Evolutionary conservation across 2,797 vertebrate genomes (phyloP).

Genomic region (Acanthurus lineatus): DNA sequence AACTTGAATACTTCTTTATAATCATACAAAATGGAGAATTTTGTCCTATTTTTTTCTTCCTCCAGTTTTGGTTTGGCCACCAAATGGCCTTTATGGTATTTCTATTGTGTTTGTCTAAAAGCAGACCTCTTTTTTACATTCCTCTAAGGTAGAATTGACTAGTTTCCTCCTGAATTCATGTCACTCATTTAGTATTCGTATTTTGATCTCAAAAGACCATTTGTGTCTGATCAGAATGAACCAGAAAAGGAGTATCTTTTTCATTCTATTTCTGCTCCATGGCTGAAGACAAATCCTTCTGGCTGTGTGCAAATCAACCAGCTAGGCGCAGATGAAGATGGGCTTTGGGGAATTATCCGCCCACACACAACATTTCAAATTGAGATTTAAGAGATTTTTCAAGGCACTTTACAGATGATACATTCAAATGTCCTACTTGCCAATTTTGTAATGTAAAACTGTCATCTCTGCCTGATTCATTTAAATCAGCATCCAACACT

Average conservation of each 20-base stretch:
- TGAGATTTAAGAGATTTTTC: conserved; percentile 71
- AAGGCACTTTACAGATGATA: conserved; percentile 62
- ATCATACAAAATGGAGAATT: conserved; percentile 6
- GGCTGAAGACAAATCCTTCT: conserved; percentile 65
- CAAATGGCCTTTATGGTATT: neutral
- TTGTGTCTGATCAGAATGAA: conserved; percentile 14
- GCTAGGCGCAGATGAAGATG: conserved; percentile 66
- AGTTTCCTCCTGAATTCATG: conserved; percentile 4
- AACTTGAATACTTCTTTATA: conserved; percentile 14
- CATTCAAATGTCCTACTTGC: conserved; percentile 61
- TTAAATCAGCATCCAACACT: conserved; percentile 42
- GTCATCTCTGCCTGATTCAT: conserved; percentile 25
- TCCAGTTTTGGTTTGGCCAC: neutral
- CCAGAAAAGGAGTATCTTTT: conserved; percentile 42
- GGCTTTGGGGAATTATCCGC: conserved; percentile 75
- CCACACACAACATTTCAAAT: conserved; percentile 72
- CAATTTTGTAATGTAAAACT: conserved; percentile 5
- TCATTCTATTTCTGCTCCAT: conserved; percentile 63
- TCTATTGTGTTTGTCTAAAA: neutral
- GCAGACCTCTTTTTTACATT: neutral
- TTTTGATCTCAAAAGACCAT: conserved; percentile 25
- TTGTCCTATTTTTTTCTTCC: conserved; percentile 18
- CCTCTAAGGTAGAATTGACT: neutral
- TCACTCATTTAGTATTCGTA: neutral
- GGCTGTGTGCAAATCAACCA: conserved; percentile 68